Evolutionary conservation across 2,113 vertebrate species (phyloP), one percentile per base, ranked within the genome.

Genomic region (Baryphthengus martii): DNA sequence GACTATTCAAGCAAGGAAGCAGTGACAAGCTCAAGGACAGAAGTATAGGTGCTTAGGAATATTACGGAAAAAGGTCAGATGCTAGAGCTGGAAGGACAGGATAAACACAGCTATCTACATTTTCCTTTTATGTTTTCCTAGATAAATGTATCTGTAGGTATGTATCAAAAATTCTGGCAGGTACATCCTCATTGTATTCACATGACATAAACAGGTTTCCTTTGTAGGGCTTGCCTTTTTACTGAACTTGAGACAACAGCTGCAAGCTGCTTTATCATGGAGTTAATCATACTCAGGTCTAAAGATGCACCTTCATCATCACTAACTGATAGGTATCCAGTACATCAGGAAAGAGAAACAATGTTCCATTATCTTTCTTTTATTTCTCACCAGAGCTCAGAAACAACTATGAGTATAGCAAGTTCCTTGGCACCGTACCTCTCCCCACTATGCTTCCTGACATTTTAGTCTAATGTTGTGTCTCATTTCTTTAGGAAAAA

Each of bases 181-280:
- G 26, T 56, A 44, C 0, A 0, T 33, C 35, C 24, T 85, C 50
- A 6, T n/a, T 1, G 0, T 42, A 52, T 24, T 17, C 23, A 55
- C 10, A 33, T 3, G 3, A 53, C 7, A 61, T 26, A 70, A 83
- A 61, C 8, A 70, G 17, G 8, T 33, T 83, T 80, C 49, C 26
- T 73, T 68, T 52, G 21, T 23, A 88, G 39, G 11, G 13, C 37
- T 80, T 88, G 52, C 31, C 24, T 74, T 91, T 78, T 47, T 66
- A 49, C 18, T 50, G 49, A 75, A 23, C 10, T 33, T 71, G 66
- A 81, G 59, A 58, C 21, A 89, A 77, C 83, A 91, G 24, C 9
- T 89, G 28, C 16, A 73, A 28, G 5, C 45, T 74, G 29, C 16
- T 79, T 88, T 85, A 23, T 58, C 14, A 21, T n/a, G 14, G 39